These are phyloP conservation scores for Carollia perspicillata DNA, from an alignment of 2,113 vertebrate species.

Conservation along the genomic window DNA sequence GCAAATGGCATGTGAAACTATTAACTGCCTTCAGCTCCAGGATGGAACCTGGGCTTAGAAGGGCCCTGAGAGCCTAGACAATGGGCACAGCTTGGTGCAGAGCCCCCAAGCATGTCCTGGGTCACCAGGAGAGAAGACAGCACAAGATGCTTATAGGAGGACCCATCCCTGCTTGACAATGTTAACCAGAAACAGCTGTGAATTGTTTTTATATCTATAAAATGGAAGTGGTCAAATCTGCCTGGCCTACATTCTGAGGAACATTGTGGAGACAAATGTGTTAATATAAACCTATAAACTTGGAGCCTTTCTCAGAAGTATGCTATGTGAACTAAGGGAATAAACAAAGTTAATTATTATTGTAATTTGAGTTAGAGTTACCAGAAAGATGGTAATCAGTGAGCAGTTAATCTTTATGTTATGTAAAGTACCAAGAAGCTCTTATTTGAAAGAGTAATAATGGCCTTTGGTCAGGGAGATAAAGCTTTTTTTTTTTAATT, in stretches of 20 bases:
- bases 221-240: background rate
- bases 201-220: constrained; percentile 52
- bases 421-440: background rate
- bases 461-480: background rate
- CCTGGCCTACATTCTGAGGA: background rate
- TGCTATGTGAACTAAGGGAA: constrained; percentile 7
- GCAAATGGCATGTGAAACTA: background rate
- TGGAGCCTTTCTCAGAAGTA: background rate
- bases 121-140: background rate
- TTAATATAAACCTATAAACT: background rate
- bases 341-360: constrained; percentile 26
- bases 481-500: constrained; percentile 28
- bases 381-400: constrained; percentile 26
- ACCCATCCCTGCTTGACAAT: background rate
- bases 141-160: background rate
- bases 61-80: background rate
- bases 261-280: background rate
- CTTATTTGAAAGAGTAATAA: background rate
- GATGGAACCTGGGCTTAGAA: background rate
- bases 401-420: constrained; percentile 51
- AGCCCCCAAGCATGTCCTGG: background rate
- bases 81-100: background rate
- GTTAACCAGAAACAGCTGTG: background rate
- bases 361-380: background rate
- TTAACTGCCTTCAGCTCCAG: background rate